These are phyloP conservation scores for Dinoponera quadriceps DNA, from an alignment of 1,140 invertebrate genomes.

Conservation along the genomic window DNA sequence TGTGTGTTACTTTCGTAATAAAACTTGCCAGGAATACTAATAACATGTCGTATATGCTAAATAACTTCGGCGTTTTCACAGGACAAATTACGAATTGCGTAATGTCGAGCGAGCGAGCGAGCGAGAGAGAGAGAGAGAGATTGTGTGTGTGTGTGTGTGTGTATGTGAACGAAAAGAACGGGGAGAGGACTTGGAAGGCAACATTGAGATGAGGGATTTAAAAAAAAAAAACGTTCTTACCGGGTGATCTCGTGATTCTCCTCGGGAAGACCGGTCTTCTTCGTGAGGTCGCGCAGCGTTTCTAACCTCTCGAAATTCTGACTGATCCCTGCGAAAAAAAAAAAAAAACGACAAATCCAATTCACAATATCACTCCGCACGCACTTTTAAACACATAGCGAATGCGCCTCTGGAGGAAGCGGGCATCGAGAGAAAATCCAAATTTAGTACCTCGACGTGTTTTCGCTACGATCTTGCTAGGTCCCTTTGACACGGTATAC, in stretches of 20 bases:
- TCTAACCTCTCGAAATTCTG: conserved; percentile 90
- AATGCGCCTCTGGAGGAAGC: conserved; percentile 3
- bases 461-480: conserved; percentile 94
- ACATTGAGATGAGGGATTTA: too few species aligned
- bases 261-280: conserved; percentile 87
- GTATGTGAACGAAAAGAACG: too few species aligned
- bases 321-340: conserved; percentile 86
- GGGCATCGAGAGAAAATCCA: background rate
- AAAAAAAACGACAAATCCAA: conserved; percentile 13
- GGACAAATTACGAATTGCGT: conserved; percentile 71
- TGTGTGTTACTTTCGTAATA: background rate
- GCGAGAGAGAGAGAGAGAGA: background rate
- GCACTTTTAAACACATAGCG: background rate
- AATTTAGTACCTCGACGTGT: conserved; percentile 90
- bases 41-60: background rate
- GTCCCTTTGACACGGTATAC: conserved; percentile 94
- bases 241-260: conserved; percentile 86
- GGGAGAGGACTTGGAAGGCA: too few species aligned
- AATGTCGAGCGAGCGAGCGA: conserved; percentile 52
- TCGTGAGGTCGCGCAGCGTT: conserved; percentile 88
- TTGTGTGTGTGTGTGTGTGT: too few species aligned
- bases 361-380: background rate
- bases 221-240: conserved; percentile 80
- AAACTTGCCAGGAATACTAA: background rate
- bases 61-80: background rate